Percentiles rank a stretch among this genome's conserved stretches.
Conservation (phyloP, 1,140 invertebrate species). For the Ceratina japonica region DNA sequence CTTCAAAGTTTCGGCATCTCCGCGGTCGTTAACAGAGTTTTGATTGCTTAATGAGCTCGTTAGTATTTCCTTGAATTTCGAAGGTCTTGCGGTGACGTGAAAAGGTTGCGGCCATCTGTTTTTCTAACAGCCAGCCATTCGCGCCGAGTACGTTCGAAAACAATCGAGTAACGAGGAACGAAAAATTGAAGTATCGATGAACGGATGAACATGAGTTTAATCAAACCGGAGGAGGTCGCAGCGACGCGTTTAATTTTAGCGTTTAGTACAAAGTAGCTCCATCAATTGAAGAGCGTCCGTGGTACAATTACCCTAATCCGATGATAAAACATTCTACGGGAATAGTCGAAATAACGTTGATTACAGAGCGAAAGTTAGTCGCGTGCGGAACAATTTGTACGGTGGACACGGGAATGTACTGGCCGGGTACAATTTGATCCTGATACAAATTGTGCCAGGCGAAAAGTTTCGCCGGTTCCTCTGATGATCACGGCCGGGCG, state of each 20-base stretch:
- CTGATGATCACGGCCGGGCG: neutral
- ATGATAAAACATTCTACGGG: too few species aligned
- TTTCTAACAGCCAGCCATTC: neutral
- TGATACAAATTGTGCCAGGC: neutral
- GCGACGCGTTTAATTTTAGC: too few species aligned
- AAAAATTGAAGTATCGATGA: neutral
- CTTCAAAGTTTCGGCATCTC: slow-evolving; percentile 47
- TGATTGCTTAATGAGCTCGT: slow-evolving; percentile 38
- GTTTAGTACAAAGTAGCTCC: too few species aligned
- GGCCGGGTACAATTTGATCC: slow-evolving; percentile 1
- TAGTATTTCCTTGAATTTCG: slow-evolving; percentile 32
- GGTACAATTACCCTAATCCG: too few species aligned
- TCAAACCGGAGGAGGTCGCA: too few species aligned
- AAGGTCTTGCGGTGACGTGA: slow-evolving; percentile 3
- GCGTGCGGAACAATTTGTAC: slow-evolving; percentile 13
- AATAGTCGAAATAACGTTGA: neutral
- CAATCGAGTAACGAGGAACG: too few species aligned
- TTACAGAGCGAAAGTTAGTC: neutral
- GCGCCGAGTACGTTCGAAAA: neutral
- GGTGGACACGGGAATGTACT: neutral
- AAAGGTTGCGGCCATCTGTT: slow-evolving; percentile 9
- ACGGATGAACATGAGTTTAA: neutral
- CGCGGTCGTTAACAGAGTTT: slow-evolving; percentile 12
- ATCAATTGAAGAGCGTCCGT: too few species aligned
- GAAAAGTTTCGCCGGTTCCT: slow-evolving; percentile 4